Evolutionary conservation across 2,113 vertebrate genomes (phyloP).

Genomic region (Tragelaphus imberbis): DNA sequence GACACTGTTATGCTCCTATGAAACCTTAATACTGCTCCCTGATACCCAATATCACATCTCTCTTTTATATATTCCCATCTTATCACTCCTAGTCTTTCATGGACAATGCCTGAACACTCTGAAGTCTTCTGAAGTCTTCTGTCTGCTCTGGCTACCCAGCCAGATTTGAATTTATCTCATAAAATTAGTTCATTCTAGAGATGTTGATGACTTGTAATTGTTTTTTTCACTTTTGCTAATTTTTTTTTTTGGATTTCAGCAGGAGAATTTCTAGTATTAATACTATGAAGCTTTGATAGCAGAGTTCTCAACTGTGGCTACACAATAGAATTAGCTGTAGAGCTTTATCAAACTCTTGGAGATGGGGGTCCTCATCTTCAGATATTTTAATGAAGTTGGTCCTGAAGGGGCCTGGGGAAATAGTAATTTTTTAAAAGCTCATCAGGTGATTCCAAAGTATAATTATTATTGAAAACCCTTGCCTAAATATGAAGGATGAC

Average conservation of each 20-base stretch:
- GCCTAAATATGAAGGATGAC: neutral
- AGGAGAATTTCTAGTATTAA: neutral
- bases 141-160: neutral
- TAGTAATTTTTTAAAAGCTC: neutral
- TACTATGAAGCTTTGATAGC: neutral
- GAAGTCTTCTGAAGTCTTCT: neutral
- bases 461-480: neutral
- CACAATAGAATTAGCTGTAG: neutral
- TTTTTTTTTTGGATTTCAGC: neutral
- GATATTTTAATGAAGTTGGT: constrained; percentile 18
- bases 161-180: neutral
- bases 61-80: neutral
- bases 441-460: neutral
- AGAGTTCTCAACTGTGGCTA: neutral
- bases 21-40: neutral
- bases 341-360: neutral
- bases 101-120: neutral
- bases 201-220: neutral
- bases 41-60: neutral
- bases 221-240: neutral
- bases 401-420: neutral
- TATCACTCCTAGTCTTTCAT: neutral
- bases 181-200: neutral
- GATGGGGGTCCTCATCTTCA: neutral
- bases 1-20: neutral